Evolutionary conservation across 2,113 vertebrate genomes (phyloP).

Genomic region (Amblyopsis rosae): DNA sequence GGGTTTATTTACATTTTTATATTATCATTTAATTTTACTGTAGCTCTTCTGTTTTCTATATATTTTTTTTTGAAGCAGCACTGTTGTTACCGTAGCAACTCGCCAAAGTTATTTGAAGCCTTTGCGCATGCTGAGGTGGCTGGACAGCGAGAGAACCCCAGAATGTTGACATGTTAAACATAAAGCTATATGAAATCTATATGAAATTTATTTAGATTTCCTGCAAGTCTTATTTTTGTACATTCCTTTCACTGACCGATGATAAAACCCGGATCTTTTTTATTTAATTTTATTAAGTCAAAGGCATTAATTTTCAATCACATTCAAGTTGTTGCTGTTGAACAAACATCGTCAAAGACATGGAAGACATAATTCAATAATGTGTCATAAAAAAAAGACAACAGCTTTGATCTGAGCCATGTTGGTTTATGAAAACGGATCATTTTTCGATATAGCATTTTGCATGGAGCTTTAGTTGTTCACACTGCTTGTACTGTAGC

Average conservation of each 20-base stretch:
- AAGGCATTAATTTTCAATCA: conserved; percentile 62
- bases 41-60: conserved; percentile 56
- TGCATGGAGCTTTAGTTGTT: conserved; percentile 67
- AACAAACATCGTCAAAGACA: neutral
- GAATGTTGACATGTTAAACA: conserved; percentile 24
- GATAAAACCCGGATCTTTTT: conserved; percentile 24
- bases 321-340: neutral
- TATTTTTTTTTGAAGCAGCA: conserved; percentile 68
- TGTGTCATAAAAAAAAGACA: conserved; percentile 52
- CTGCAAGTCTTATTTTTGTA: conserved; percentile 71
- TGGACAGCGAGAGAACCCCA: conserved; percentile 22
- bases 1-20: conserved; percentile 66
- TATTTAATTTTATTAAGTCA: conserved; percentile 37
- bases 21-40: conserved; percentile 57
- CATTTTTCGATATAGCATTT: conserved; percentile 72
- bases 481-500: conserved; percentile 38
- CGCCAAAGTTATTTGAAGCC: conserved; percentile 45
- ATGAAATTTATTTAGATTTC: conserved; percentile 43
- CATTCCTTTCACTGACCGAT: conserved; percentile 72
- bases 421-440: conserved; percentile 67
- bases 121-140: conserved; percentile 17
- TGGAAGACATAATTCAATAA: conserved; percentile 54
- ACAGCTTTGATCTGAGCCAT: conserved; percentile 75
- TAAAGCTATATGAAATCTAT: conserved; percentile 34
- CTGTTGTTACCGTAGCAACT: conserved; percentile 66